Base-by-base conservation (phyloP, 2,888 invertebrate species). In the Lampropteryx suffumata region DNA sequence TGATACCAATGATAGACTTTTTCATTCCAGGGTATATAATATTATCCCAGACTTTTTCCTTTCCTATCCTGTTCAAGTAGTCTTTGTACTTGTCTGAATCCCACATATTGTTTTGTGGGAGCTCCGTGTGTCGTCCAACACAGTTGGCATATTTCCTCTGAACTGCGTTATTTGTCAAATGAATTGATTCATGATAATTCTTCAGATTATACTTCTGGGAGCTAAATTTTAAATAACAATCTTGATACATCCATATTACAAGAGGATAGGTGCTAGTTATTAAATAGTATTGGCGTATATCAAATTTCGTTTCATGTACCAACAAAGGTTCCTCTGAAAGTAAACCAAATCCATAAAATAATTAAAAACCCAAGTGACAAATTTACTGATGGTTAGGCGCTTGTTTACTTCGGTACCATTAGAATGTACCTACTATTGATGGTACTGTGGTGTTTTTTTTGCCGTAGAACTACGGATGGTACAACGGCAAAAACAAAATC, bases 241-340 rank as follows among this genome's bases (percentile, higher is more conserved):
- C 84, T 92, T 91, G 94, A 80, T 97, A 98, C 84, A 96, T 93
- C 96, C 97, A 98, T 67, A 98, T 93, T 0, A 94, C 94, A 40
- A 97, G 86, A 0, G 95, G 95, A 61, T 92, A 92, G 62, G 94
- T 94, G 62, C 94, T 94, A 30, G 95, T 96, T 0, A 97, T 94
- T 42, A 98, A 82, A 79, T 97, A 97, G 92, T 97, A 98, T 81
- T 97, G 96, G 6, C 97, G 92, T 57, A 98, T 96, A 72, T 98
- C 97, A 75, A 98, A 98, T 86, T 98, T 98, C 0, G 96, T 97
- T 54, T 94, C 94, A 75, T 96, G 92, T 30, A 98, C 93, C 34
- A 98, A 81, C 35, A 97, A 78, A 0, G 97, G 97, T 35, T 94
- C 93, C 84, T 96, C 96, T 95, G 84, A 14, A 87, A 90, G 10